phyloP scores from a whole-genome alignment of 2,113 vertebrate genomes.

The Phaetusa simplex region DNA sequence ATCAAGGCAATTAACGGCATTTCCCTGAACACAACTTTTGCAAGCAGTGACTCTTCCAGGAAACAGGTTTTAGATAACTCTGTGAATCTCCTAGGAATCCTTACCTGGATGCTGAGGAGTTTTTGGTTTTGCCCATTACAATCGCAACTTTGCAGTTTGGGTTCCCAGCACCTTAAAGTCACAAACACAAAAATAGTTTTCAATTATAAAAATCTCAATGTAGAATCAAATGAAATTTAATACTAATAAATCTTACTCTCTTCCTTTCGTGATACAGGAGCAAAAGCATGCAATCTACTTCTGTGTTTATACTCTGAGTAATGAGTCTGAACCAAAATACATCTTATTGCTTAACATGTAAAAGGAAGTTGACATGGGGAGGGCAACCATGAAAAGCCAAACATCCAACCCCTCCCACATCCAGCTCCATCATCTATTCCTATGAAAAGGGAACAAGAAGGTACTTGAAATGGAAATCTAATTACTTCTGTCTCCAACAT shows the following conservation, averaged over 20 bases:
- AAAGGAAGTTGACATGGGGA: background rate
- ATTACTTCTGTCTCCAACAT: background rate
- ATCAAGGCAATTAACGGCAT: background rate
- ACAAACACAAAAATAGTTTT: background rate
- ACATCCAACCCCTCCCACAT: background rate
- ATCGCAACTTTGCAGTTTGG: slow-evolving; percentile 86
- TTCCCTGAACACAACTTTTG: background rate
- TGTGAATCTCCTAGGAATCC: background rate
- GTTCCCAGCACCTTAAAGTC: slow-evolving; percentile 85
- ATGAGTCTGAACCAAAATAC: background rate
- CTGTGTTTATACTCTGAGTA: background rate
- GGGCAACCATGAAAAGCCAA: background rate
- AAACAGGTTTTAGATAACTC: background rate
- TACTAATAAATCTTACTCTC: background rate
- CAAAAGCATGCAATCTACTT: background rate
- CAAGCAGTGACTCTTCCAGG: background rate
- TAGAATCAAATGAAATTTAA: background rate
- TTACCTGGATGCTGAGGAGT: slow-evolving; percentile 77
- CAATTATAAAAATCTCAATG: background rate
- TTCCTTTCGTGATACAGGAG: background rate
- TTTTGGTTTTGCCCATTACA: slow-evolving; percentile 86
- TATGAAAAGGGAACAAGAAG: slow-evolving; percentile 18
- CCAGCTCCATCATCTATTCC: background rate
- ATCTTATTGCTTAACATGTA: background rate
- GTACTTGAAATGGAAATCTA: slow-evolving; percentile 1